Conservation (phyloP, 2,888 invertebrate genomes). For the Lysandra bellargus region DNA sequence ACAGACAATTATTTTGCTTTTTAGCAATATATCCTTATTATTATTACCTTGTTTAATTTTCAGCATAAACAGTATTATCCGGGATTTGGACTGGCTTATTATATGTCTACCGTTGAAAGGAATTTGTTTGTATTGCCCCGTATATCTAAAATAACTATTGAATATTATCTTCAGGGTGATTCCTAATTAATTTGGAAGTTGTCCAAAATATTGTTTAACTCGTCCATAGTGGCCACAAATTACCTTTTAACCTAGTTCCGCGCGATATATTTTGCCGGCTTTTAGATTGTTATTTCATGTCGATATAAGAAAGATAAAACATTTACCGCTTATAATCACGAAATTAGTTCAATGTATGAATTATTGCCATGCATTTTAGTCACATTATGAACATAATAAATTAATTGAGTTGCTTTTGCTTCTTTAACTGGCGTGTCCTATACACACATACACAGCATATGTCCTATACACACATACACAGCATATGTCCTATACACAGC, state of each 20-base stretch:
- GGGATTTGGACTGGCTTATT: not conserved
- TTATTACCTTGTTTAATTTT: not conserved
- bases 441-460: too few species aligned
- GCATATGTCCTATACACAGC: too few species aligned
- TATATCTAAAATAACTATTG: conserved; percentile 26
- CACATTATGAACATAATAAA: too few species aligned
- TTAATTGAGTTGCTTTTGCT: too few species aligned
- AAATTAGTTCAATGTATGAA: not conserved
- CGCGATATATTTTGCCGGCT: not conserved
- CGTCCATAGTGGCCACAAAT: conserved; percentile 17
- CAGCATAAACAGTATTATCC: not conserved
- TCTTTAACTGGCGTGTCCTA: too few species aligned
- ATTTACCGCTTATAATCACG: not conserved
- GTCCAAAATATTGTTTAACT: conserved; percentile 36
- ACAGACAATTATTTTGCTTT: too few species aligned
- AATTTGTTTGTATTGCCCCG: not conserved
- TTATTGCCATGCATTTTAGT: not conserved
- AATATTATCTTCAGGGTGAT: conserved; percentile 32
- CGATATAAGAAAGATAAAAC: conserved; percentile 9
- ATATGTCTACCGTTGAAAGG: not conserved
- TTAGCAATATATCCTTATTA: too few species aligned
- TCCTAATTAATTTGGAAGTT: conserved; percentile 37
- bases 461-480: too few species aligned
- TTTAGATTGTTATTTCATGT: conserved; percentile 8
- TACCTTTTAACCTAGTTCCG: conserved; percentile 21